phyloP scores from a whole-genome alignment of 2,797 vertebrate genomes.

The Acrocephalus scirpaceus region DNA sequence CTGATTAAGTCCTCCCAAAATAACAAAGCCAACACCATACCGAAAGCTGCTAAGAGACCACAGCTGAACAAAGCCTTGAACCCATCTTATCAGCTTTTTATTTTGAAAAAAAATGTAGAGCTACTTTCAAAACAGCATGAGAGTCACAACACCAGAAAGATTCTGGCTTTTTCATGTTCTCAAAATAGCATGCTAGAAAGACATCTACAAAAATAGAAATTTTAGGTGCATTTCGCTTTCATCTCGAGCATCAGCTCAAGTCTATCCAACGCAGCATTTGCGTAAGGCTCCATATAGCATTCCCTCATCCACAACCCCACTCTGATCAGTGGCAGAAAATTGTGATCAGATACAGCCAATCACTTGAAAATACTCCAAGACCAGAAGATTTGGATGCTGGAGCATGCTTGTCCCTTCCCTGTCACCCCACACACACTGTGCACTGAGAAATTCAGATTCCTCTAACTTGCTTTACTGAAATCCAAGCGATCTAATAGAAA shows the following conservation, averaged over 20 bases:
- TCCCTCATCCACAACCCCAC: background rate
- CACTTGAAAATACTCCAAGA: background rate
- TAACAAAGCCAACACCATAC: background rate
- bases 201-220: background rate
- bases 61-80: background rate
- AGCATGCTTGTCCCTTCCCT: background rate
- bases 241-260: background rate
- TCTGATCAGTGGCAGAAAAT: background rate
- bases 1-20: background rate
- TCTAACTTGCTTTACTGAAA: background rate
- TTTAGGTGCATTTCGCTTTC: constrained; percentile 38
- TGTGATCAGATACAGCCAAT: background rate
- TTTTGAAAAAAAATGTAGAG: background rate
- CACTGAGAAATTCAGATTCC: background rate
- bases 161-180: constrained; percentile 21
- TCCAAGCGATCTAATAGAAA: background rate
- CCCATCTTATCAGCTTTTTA: background rate
- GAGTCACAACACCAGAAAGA: constrained; percentile 11
- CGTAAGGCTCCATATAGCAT: background rate
- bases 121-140: constrained; percentile 18
- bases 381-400: background rate
- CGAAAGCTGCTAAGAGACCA: background rate
- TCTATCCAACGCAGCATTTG: background rate
- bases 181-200: constrained; percentile 30
- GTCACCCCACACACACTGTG: fast-evolving